Evolutionary conservation across 2,113 vertebrate genomes (phyloP), one percentile per base, ranked within the genome.

Genomic region (Vicugna pacos): DNA sequence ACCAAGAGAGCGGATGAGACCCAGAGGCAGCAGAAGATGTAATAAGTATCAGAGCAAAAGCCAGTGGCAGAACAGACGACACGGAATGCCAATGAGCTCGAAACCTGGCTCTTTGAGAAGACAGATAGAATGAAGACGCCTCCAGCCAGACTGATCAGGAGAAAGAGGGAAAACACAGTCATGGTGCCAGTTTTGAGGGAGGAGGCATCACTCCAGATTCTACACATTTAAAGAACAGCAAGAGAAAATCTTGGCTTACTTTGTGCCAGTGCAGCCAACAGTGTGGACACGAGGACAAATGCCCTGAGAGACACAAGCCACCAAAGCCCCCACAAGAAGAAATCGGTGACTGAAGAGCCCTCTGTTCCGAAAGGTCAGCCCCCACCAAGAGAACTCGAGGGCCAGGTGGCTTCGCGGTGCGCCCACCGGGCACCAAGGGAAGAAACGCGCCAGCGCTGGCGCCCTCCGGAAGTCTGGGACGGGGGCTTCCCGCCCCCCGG

Each of bases 401-500:
- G 15, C 48, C 46, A 60, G 28, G 5, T 0, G 56, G 19, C 79
- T 7, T 3, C 73, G 13, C 6, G 19, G 32, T 3, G 17, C 5
- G 3, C 8, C 30, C 30, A 0, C 4, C 54, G 17, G 32, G 15
- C 62, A 2, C 4, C 1, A 3, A 0, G 2, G 72, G 62, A 60
- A 7, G 2, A 64, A 19, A 1, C 3, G 7, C 2, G 17, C 60
- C 20, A 5, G 11, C 6, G 22, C 22, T 6, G 0, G 1, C 20
- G 54, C 1, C 30, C 16, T 32, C 69, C 54, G 3, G 85, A 72
- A 48, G 14, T 10, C 19, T 0, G 28, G 48, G 46, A 42, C 0
- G 19, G 48, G 0, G 8, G 1, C 32, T 4, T 35, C 75, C 19
- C 6, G 0, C 5, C 3, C 0, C 52, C 20, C 24, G 11, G 50